Percentiles rank a stretch among this genome's conserved stretches.
phyloP scores from a whole-genome alignment of 2,113 vertebrate genomes.

The Apteryx owenii region DNA sequence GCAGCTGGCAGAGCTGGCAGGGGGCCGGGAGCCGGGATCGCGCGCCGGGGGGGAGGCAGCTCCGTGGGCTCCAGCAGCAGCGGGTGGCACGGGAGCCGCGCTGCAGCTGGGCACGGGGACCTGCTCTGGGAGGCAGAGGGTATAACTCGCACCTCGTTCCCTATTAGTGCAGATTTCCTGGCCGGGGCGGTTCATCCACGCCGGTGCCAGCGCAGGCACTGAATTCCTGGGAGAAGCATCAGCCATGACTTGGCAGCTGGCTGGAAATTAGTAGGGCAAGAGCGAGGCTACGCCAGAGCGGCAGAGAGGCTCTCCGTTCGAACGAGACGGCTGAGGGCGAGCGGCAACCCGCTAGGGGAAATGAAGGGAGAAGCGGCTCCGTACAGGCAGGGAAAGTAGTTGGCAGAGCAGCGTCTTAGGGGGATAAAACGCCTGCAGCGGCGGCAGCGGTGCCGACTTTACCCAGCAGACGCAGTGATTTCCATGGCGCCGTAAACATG shows the following conservation, averaged over 20 bases:
- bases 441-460: not conserved
- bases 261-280: not conserved
- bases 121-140: not conserved
- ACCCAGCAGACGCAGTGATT: not conserved
- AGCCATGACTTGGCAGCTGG: not conserved
- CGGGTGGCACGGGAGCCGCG: too few species aligned
- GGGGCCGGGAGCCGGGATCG: too few species aligned
- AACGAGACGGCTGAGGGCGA: not conserved
- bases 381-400: not conserved
- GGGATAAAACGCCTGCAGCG: not conserved
- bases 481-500: not conserved
- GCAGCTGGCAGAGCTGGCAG: not conserved
- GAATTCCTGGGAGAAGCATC: not conserved
- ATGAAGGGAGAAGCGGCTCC: not conserved
- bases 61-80: too few species aligned
- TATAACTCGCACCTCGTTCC: not conserved
- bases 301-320: not conserved
- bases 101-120: too few species aligned
- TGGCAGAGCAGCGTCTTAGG: not conserved
- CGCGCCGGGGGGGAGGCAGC: too few species aligned
- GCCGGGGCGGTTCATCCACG: not conserved
- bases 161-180: not conserved
- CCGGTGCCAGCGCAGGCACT: not conserved
- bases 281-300: not conserved
- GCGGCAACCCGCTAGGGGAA: not conserved